Conservation (phyloP, 1,140 invertebrate species). For the Dinoponera quadriceps region DNA sequence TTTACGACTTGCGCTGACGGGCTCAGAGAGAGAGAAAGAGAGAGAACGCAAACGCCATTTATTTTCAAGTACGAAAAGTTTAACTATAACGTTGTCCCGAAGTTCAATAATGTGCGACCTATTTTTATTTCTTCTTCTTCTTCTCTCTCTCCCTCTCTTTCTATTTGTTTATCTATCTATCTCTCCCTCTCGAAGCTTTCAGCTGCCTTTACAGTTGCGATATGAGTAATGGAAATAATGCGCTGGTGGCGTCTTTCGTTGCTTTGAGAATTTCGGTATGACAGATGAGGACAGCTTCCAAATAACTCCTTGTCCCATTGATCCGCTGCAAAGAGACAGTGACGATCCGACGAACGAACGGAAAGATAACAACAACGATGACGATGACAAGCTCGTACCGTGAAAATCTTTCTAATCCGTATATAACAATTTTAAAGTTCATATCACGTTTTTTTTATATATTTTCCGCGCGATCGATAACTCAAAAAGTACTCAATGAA, state of each 20-base stretch:
- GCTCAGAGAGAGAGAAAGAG: too few species aligned
- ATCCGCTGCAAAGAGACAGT: constrained; percentile 10
- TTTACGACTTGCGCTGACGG: neutral
- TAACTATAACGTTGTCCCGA: neutral
- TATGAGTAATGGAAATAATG: constrained; percentile 33
- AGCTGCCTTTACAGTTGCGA: neutral
- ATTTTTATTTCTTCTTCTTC: constrained; percentile 10
- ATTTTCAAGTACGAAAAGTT: neutral
- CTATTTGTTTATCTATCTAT: too few species aligned
- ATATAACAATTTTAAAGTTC: neutral
- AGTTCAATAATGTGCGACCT: constrained; percentile 13
- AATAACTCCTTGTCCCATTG: constrained; percentile 22
- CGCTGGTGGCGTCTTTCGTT: neutral
- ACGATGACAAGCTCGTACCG: constrained; percentile 12
- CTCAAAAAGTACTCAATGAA: too few species aligned
- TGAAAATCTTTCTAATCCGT: constrained; percentile 11
- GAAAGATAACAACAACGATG: constrained; percentile 1
- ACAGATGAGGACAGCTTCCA: constrained; percentile 40
- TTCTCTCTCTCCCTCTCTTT: too few species aligned
- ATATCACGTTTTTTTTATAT: neutral
- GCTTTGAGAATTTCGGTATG: constrained; percentile 8
- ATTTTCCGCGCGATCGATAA: too few species aligned
- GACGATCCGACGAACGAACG: neutral
- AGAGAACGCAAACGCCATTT: neutral
- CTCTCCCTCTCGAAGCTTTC: constrained; percentile 5